These are phyloP conservation scores for Zygogramma bicolorata DNA, from an alignment of 2,888 invertebrate species.

Conservation along the genomic window DNA sequence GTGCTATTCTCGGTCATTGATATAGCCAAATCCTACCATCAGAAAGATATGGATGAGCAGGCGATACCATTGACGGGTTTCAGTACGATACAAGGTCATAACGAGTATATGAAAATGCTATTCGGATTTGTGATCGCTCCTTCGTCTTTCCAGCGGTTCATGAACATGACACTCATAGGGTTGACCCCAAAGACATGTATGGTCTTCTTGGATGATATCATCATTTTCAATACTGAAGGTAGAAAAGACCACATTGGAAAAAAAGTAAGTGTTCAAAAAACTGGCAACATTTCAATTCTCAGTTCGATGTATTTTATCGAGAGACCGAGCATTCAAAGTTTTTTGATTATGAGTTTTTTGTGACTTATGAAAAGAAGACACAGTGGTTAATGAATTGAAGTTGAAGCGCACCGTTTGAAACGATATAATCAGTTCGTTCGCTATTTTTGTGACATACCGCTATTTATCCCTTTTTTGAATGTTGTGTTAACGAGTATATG, in stretches of 20 bases:
- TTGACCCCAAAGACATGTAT: constrained; percentile 26
- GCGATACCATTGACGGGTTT: constrained; percentile 32
- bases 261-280: too few relatives aligned
- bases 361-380: too few relatives aligned
- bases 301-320: too few relatives aligned
- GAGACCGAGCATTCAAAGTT: too few relatives aligned
- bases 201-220: constrained; percentile 31
- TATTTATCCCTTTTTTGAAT: too few relatives aligned
- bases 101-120: constrained; percentile 36
- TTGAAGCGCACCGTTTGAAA: too few relatives aligned
- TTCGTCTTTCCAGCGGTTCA: constrained; percentile 33
- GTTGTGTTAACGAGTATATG: too few relatives aligned
- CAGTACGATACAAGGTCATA: constrained; percentile 31
- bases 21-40: constrained; percentile 26
- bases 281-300: too few relatives aligned
- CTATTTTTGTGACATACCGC: too few relatives aligned
- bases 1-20: not conserved
- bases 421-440: too few relatives aligned
- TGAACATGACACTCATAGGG: constrained; percentile 34
- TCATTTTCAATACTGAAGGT: constrained; percentile 25
- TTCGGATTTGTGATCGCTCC: constrained; percentile 38
- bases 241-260: constrained; percentile 38
- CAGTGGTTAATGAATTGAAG: too few relatives aligned
- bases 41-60: constrained; percentile 31
- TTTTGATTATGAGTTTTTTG: too few relatives aligned